Percentiles rank a stretch among this genome's conserved stretches.
These are phyloP conservation scores for Antitype chi DNA, from an alignment of 2,888 invertebrate genomes.

Conservation along the genomic window DNA sequence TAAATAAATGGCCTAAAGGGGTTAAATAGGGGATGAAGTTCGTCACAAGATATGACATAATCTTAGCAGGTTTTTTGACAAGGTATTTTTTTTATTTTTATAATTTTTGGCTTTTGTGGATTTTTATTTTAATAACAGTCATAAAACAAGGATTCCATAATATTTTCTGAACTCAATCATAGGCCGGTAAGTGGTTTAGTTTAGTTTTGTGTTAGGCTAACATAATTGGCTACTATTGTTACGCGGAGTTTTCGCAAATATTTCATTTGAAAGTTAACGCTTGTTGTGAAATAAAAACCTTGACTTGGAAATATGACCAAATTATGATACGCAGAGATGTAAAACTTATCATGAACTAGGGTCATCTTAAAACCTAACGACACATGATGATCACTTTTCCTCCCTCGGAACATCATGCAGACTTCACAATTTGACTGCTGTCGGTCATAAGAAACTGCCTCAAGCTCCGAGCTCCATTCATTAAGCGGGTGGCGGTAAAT, in stretches of 20 bases:
- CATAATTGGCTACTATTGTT: not conserved
- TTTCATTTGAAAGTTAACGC: not conserved
- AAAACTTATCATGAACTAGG: not conserved
- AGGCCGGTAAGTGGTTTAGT: not conserved
- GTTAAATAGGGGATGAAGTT: not conserved
- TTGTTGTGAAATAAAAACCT: not conserved
- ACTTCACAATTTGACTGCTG: conserved; percentile 22
- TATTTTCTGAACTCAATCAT: not conserved
- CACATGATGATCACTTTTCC: not conserved
- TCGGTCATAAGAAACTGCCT: conserved; percentile 30
- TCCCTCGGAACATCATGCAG: conserved; percentile 1
- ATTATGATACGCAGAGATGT: not conserved
- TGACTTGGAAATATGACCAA: not conserved
- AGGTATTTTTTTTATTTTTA: no score
- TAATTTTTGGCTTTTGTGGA: no score
- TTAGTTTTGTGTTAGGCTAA: not conserved
- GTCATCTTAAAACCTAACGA: not conserved
- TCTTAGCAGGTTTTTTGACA: no score
- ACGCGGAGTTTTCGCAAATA: not conserved
- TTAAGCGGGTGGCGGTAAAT: conserved; percentile 58
- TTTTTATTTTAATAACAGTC: not conserved
- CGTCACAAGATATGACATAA: not conserved
- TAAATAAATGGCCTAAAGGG: not conserved
- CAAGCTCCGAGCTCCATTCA: conserved; percentile 56
- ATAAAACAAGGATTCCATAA: not conserved